These are phyloP conservation scores for Tetragonisca angustula DNA, from an alignment of 2,888 invertebrate species.

Conservation along the genomic window DNA sequence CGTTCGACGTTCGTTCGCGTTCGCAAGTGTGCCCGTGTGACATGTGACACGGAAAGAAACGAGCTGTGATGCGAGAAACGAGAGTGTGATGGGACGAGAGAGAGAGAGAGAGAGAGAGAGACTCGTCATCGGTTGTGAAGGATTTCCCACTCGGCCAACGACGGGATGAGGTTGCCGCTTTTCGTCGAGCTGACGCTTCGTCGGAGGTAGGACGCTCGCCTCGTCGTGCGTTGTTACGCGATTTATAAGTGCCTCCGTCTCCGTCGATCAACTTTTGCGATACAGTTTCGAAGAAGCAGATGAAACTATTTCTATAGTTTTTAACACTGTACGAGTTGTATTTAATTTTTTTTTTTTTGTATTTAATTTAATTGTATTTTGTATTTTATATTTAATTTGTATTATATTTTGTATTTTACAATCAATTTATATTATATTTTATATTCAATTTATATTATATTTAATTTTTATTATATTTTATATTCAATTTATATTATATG, in stretches of 20 bases:
- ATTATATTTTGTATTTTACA: too few species aligned
- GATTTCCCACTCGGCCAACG: slow-evolving; percentile 32
- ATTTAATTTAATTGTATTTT: too few species aligned
- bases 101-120: slow-evolving; percentile 14
- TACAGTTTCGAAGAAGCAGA: too few species aligned
- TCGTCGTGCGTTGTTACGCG: neutral
- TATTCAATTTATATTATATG: too few species aligned
- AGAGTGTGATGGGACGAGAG: slow-evolving; percentile 57
- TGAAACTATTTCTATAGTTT: too few species aligned
- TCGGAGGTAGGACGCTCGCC: slow-evolving; percentile 57
- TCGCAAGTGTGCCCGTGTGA: slow-evolving; percentile 38
- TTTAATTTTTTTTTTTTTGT: too few species aligned
- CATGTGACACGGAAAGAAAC: slow-evolving; percentile 42
- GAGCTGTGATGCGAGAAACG: neutral
- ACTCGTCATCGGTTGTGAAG: slow-evolving; percentile 34
- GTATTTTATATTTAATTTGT: too few species aligned
- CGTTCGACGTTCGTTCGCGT: slow-evolving; percentile 23
- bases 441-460: too few species aligned
- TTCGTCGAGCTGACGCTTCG: slow-evolving; percentile 28
- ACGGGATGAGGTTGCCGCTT: slow-evolving; percentile 38
- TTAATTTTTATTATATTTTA: too few species aligned
- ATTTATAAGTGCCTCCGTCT: neutral
- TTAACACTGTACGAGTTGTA: too few species aligned
- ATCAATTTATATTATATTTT: too few species aligned
- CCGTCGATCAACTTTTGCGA: neutral